Evolutionary conservation across 30 jellyfish, hydroid and myxozoan species (phyloP), one percentile per base, ranked within the genome.

Genomic region (Aurelia sp.): DNA sequence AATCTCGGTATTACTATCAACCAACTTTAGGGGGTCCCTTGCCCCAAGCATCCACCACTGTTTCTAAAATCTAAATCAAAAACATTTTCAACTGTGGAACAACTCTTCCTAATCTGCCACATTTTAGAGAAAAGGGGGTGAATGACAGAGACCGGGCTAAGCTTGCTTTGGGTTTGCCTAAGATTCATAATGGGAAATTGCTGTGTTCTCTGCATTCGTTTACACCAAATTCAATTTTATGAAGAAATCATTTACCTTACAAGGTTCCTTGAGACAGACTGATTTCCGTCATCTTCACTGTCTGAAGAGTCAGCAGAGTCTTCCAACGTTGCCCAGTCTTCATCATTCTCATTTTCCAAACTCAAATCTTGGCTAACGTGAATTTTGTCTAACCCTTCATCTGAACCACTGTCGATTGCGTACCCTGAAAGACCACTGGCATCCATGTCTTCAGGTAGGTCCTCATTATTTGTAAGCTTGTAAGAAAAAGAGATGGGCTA

Each of bases 371-470:
- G 74, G 40, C 74, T 63, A 44, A 63, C 74, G n/a, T 63, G 74
- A 63, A 63, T 44, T 63, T 63, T 52, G 20, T 63, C 74, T 21
- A 19, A 52, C 74, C 74, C 74, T 8, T 63, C 50, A 9, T 63
- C 74, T 44, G 74, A 63, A 63, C 50, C 13, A 63, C n/a, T n/a
- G n/a, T n/a, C n/a, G n/a, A n/a, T n/a, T n/a, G n/a, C n/a, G n/a
- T n/a, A n/a, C n/a, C n/a, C n/a, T n/a, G n/a, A n/a, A n/a, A 63
- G 74, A 52, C 74, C 40, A 63, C 74, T 63, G 33, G 74, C 74
- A 63, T 63, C 40, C 74, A 63, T 63, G 74, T 63, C 74, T 63
- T 63, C 74, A 63, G 74, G 74, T 52, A 63, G 33, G 20, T 21
- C 74, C 20, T 63, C 74, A 35, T 17, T 63, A 44, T 63, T 63